Conservation (phyloP, 2,113 vertebrate genomes). For the Platysteira castanea region DNA sequence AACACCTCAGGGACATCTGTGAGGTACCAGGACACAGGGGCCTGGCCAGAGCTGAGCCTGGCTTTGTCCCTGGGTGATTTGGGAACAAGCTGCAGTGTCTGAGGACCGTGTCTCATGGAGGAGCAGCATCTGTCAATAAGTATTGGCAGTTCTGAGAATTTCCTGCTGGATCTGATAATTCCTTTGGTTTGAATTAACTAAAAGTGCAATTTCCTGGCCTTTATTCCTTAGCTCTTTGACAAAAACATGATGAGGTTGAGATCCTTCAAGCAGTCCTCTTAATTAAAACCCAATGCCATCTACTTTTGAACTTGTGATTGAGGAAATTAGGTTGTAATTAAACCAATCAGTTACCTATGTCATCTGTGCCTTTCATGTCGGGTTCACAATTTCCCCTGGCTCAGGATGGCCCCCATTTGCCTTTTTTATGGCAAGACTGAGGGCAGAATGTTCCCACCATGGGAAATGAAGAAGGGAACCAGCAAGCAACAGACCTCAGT, state of each 20-base stretch:
- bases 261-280: conserved; percentile 8
- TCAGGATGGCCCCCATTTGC: background rate
- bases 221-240: background rate
- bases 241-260: conserved; percentile 11
- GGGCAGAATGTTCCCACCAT: background rate
- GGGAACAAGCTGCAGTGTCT: background rate
- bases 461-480: background rate
- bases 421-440: background rate
- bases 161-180: conserved; percentile 18
- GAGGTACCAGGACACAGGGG: background rate
- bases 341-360: conserved; percentile 25
- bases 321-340: conserved; percentile 51
- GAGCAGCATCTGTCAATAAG: background rate
- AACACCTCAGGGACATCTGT: background rate
- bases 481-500: background rate
- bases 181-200: background rate
- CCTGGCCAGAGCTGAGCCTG: too few species aligned
- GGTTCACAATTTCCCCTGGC: background rate
- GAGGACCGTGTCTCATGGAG: background rate
- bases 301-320: conserved; percentile 28
- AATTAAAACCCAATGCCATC: conserved; percentile 41
- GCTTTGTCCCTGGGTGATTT: background rate
- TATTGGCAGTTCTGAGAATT: conserved; percentile 10
- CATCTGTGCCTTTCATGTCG: background rate
- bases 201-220: conserved; percentile 20